Evolutionary conservation across 2,113 vertebrate genomes (phyloP), one percentile per base, ranked within the genome.

Genomic region (Arvicanthis niloticus): DNA sequence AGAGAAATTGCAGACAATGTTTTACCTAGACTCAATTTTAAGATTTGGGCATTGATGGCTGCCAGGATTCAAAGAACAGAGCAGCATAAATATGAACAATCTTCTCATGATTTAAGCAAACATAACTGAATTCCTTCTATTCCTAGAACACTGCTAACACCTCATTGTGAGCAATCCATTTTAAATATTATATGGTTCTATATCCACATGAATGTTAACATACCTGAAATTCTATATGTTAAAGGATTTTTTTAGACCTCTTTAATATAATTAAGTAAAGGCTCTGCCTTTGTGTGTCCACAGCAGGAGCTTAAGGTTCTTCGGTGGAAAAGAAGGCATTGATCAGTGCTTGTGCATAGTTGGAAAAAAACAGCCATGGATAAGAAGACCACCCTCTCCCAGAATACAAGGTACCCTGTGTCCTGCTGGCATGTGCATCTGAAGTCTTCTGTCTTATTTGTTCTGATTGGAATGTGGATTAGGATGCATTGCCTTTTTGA

Each of bases 381-480:
- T 16, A 82, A 68, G 84, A 12, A 65, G 29, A 11, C 22, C 15
- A 26, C 29, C 65, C 26, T 24, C 7, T 9, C 7, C 3, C 8
- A 81, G 45, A 60, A 56, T 62, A 12, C 75, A 90, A 62, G 42
- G 26, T 24, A 21, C 37, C 76, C n/a, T 65, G 40, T 56, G 26
- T 58, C 0, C 48, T 86, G 8, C 19, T 78, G 58, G 70, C 72
- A 65, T 86, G 31, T n/a, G 37, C 10, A 72, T 93, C 48, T 91
- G 53, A 95, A 58, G 31, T 58, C 45, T 88, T 94, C 56, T 73
- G 45, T 92, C 45, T 96, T 94, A 78, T 68, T 95, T 89, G 89
- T 89, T 89, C 73, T 53, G n/a, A 37, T 73, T 67, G 16, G 11
- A 5, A 82, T 89, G 34, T 73, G 26, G 40, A 76, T 80, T 89